Evolutionary conservation across 1,140 invertebrate species (phyloP).

Genomic region (Drosophila repletoides): DNA sequence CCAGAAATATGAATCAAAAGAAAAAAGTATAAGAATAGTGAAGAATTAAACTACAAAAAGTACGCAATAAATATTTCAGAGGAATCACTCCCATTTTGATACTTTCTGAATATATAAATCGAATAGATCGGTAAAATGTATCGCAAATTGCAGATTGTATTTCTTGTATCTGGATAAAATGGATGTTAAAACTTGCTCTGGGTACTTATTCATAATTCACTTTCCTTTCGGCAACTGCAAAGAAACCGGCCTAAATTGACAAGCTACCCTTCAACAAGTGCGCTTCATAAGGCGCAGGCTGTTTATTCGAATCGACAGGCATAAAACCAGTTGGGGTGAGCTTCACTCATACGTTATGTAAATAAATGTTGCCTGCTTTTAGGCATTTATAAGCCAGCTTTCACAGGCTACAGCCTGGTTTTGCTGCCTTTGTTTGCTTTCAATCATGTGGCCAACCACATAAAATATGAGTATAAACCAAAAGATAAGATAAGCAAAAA

Average conservation of each 20-base stretch:
- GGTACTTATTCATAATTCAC: background rate
- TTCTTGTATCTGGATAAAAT: background rate
- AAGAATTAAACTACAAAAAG: no score
- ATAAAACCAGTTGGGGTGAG: background rate
- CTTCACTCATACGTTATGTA: background rate
- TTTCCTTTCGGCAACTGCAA: background rate
- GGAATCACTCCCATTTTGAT: no score
- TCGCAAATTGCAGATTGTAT: background rate
- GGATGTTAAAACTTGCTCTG: constrained; percentile 6
- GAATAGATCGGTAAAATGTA: no score
- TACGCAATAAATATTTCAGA: no score
- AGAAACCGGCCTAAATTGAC: constrained; percentile 2
- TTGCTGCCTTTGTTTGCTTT: constrained; percentile 16
- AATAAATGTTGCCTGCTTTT: constrained; percentile 18
- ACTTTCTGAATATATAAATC: no score
- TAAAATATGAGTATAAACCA: background rate
- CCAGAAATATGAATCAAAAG: no score
- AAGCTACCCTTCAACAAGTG: background rate
- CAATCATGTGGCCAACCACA: constrained; percentile 16
- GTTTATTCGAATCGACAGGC: background rate
- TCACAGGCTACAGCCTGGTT: background rate
- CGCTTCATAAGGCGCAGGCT: background rate
- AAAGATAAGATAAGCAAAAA: background rate
- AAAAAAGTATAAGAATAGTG: no score
- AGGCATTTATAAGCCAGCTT: constrained; percentile 4